A percentile compares a stretch with the other conserved stretches of the same genome.
Conservation (phyloP, 2,113 vertebrate species). For the Poecilia latipinna region DNA sequence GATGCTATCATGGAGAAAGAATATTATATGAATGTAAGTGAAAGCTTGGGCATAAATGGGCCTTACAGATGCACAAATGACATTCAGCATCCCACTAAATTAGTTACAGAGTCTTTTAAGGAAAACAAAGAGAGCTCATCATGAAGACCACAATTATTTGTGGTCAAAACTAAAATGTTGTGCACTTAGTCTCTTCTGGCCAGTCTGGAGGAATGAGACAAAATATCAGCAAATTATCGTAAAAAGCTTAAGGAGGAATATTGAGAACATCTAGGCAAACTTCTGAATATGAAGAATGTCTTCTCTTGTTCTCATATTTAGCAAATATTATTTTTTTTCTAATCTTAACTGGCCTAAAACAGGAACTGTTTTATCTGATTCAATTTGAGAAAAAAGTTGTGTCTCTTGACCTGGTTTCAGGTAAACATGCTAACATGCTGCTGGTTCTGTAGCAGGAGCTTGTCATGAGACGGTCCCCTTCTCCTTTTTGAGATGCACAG, state of each 20-base stretch:
- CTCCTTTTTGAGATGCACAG: conserved; percentile 72
- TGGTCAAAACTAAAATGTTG: background rate
- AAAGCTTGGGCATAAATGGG: background rate
- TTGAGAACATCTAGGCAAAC: no score
- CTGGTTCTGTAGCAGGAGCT: conserved; percentile 52
- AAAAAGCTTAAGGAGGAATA: background rate
- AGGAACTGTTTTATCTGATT: background rate
- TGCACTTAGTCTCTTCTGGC: background rate
- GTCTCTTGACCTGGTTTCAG: conserved; percentile 19
- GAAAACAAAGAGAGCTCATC: background rate
- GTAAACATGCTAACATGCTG: conserved; percentile 61
- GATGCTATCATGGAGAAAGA: background rate
- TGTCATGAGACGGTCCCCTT: conserved; percentile 65
- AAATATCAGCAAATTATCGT: background rate
- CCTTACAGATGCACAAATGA: background rate
- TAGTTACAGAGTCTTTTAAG: background rate
- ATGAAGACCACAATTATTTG: background rate
- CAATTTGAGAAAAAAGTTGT: background rate
- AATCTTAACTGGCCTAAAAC: background rate
- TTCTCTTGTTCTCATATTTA: no score
- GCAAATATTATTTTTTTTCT: no score
- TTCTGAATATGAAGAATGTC: no score
- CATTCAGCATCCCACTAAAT: background rate
- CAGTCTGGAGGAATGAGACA: background rate
- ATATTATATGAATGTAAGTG: background rate